Evolutionary conservation across 1,140 invertebrate genomes (phyloP), one percentile per base, ranked within the genome.

Genomic region (Bombus cullumanus): DNA sequence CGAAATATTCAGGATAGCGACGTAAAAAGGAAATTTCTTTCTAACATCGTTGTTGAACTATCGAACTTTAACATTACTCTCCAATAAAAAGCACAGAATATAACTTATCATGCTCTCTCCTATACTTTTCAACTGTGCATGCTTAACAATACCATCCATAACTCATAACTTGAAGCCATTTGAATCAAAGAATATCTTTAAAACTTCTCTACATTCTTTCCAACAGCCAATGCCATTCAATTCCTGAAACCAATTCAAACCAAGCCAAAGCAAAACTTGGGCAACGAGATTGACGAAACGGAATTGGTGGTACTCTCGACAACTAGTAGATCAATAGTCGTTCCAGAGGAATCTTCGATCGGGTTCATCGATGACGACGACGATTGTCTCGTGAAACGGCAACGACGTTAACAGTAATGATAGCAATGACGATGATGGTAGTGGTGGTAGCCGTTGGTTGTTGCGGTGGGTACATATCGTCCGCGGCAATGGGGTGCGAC

Each of bases 391-490:
- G 53, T 28, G 22, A 25, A 43, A 72, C 57, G 75, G 71, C 34
- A 69, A 85, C 69, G 78, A 84, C 83, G 76, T 79, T 84, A 69
- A 84, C 83, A 68, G 68, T 80, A 78, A 75, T 53, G 73, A 73
- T 41, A 73, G 47, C n/a, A 53, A 69, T 75, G 80, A 39, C 69
- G 71, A 83, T 47, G 73, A 68, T 43, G 71, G 66, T 74, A 47
- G 78, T 59, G 59, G 78, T 31, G 59, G 78, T 31, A 37, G 62
- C 85, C 68, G 75, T 83, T 85, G 90, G 90, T 88, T 86, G 88
- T 89, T 91, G 90, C 86, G 89, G 89, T 86, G 81, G 88, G 88
- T 90, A 90, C 89, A 83, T 89, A 90, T 90, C 83, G 86, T 85
- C 73, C 71, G 37, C 69, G 71, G 87, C 85, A 88, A 88, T 87